Percentiles rank a stretch among this genome's conserved stretches.
Evolutionary conservation across 2,888 invertebrate species (phyloP).

Genomic region (Euplagia quadripunctaria): DNA sequence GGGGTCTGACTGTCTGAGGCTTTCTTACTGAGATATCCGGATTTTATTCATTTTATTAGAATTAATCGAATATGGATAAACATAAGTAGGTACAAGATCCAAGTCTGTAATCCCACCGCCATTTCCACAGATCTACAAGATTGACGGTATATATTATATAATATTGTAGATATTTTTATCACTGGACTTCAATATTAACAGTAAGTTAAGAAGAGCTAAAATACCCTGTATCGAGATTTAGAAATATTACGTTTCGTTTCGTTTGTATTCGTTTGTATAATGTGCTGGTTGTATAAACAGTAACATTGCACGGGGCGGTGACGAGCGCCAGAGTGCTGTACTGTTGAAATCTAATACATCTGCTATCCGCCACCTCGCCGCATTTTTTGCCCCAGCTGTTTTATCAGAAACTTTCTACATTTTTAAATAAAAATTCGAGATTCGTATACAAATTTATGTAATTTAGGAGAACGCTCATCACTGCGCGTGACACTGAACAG

Average conservation of each 20-base stretch:
- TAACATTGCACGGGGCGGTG: constrained; percentile 67
- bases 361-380: constrained; percentile 41
- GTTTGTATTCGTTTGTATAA: constrained; percentile 66
- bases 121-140: too few relatives aligned
- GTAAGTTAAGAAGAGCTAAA: constrained; percentile 3
- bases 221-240: constrained; percentile 15
- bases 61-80: too few relatives aligned
- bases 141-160: too few relatives aligned
- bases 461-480: too few relatives aligned
- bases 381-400: constrained; percentile 59
- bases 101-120: too few relatives aligned
- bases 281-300: constrained; percentile 79
- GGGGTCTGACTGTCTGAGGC: too few relatives aligned
- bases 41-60: too few relatives aligned
- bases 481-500: too few relatives aligned
- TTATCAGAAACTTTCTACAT: constrained; percentile 41
- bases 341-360: constrained; percentile 67
- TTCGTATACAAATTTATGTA: constrained; percentile 14
- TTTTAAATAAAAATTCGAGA: constrained; percentile 33
- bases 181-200: constrained; percentile 10
- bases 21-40: too few relatives aligned
- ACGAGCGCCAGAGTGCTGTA: constrained; percentile 70
- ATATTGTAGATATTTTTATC: not conserved
- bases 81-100: too few relatives aligned
- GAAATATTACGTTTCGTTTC: too few relatives aligned